phyloP scores from a whole-genome alignment of 2,797 vertebrate species.

The Prionace glauca region DNA sequence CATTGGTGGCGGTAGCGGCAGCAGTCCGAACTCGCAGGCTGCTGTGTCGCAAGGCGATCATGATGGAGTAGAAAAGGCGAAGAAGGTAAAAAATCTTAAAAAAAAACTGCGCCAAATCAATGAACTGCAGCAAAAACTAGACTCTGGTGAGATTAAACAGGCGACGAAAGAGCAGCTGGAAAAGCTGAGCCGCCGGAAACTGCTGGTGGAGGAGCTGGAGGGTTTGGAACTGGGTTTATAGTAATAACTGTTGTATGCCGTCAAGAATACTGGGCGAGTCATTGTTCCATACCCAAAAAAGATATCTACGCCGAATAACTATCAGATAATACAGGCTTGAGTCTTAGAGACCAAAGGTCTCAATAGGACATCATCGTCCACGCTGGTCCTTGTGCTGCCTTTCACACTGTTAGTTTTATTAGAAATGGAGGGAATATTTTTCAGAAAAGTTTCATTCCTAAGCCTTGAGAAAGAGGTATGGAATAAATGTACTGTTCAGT shows the following conservation, averaged over 20 bases:
- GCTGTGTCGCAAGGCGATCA: slow-evolving; percentile 45
- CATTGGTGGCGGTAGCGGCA: slow-evolving; percentile 43
- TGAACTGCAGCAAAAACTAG: slow-evolving; percentile 79
- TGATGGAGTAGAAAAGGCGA: slow-evolving; percentile 60
- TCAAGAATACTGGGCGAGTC: slow-evolving; percentile 36
- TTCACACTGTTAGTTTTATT: slow-evolving; percentile 18
- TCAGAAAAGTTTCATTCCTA: not conserved
- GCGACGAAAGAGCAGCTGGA: slow-evolving; percentile 81
- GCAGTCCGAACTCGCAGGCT: slow-evolving; percentile 31
- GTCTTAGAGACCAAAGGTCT: not conserved
- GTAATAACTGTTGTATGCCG: slow-evolving; percentile 43
- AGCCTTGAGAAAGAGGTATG: not conserved
- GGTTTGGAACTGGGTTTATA: slow-evolving; percentile 71
- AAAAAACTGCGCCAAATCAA: slow-evolving; percentile 91
- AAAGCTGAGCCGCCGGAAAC: slow-evolving; percentile 69
- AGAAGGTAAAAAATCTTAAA: slow-evolving; percentile 81
- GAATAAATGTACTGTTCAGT: slow-evolving; percentile 21
- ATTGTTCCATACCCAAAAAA: not conserved
- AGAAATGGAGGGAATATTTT: slow-evolving; percentile 19
- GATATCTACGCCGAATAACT: slow-evolving; percentile 1
- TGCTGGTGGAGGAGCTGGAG: slow-evolving; percentile 68
- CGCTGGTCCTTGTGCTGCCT: not conserved
- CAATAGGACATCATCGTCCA: slow-evolving; percentile 4
- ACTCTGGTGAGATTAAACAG: slow-evolving; percentile 73
- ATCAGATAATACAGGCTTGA: not conserved